phyloP scores from a whole-genome alignment of 1,140 invertebrate genomes.

The Bombus difficillimus region DNA sequence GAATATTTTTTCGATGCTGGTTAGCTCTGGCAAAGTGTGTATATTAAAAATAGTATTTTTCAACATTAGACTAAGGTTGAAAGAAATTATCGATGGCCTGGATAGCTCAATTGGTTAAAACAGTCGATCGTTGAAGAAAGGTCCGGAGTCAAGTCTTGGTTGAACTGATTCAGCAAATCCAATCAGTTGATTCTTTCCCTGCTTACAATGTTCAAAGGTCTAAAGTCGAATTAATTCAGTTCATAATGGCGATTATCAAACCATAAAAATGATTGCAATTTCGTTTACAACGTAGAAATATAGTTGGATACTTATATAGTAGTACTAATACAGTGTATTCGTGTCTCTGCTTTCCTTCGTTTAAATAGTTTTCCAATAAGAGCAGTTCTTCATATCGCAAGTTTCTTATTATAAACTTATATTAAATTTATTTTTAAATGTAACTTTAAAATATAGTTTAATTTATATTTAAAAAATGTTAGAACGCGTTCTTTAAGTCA shows the following conservation, averaged over 20 bases:
- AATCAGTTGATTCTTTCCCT: slow-evolving; percentile 18
- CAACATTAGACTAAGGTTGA: background rate
- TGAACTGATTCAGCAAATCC: slow-evolving; percentile 36
- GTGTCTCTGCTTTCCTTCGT: no score
- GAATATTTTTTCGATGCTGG: no score
- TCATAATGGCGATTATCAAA: background rate
- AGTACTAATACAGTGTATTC: background rate
- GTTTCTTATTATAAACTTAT: no score
- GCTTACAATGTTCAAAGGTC: background rate
- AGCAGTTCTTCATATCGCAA: no score
- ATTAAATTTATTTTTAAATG: no score
- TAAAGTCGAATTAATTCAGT: slow-evolving; percentile 15
- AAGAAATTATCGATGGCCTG: slow-evolving; percentile 23
- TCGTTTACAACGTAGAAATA: background rate
- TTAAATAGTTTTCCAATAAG: no score
- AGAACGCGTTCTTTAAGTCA: background rate
- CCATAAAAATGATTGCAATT: background rate
- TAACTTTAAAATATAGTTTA: no score
- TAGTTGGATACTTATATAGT: background rate
- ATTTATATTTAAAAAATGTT: background rate
- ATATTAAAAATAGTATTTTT: background rate
- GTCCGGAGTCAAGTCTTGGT: slow-evolving; percentile 31
- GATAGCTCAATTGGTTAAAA: slow-evolving; percentile 33
- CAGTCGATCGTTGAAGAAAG: slow-evolving; percentile 21
- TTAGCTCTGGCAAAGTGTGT: no score